These are phyloP conservation scores for Novumbra hubbsi DNA, from an alignment of 2,797 vertebrate species.

Conservation along the genomic window DNA sequence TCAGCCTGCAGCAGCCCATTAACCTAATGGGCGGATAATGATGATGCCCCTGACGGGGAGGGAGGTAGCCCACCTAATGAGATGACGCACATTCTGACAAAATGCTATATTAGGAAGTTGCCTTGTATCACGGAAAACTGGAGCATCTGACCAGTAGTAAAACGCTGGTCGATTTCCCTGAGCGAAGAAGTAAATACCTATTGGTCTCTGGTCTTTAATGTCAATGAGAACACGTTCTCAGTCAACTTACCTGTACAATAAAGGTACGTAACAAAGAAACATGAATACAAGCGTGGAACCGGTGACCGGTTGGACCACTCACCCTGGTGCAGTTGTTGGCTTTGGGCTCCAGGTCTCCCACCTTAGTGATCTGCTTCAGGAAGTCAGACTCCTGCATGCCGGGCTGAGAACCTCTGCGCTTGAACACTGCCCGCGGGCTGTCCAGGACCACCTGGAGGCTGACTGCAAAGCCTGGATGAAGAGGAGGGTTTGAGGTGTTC, in stretches of 20 bases:
- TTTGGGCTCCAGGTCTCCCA: slow-evolving; percentile 94
- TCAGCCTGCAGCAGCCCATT: slow-evolving; percentile 63
- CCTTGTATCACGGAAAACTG: not conserved
- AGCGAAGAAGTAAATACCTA: no score
- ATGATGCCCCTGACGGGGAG: slow-evolving; percentile 63
- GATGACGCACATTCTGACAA: not conserved
- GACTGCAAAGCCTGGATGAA: slow-evolving; percentile 87
- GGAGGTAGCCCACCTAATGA: slow-evolving; percentile 52
- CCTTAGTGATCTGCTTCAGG: slow-evolving; percentile 94
- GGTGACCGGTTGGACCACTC: slow-evolving; percentile 45
- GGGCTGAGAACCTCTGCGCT: slow-evolving; percentile 92
- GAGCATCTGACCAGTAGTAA: not conserved
- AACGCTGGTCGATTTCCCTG: no score
- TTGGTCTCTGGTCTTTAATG: no score
- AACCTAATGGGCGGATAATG: slow-evolving; percentile 78
- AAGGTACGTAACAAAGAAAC: no score
- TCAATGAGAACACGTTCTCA: no score
- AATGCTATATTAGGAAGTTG: not conserved
- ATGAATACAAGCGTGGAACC: no score
- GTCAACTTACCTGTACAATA: no score
- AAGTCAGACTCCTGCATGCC: slow-evolving; percentile 99
- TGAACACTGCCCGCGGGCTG: slow-evolving; percentile 91
- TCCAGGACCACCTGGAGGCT: slow-evolving; percentile 94
- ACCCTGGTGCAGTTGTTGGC: slow-evolving; percentile 97
- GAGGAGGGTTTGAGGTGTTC: not conserved